Evolutionary conservation across 1,140 invertebrate species (phyloP).

Genomic region (Onthophagus taurus): DNA sequence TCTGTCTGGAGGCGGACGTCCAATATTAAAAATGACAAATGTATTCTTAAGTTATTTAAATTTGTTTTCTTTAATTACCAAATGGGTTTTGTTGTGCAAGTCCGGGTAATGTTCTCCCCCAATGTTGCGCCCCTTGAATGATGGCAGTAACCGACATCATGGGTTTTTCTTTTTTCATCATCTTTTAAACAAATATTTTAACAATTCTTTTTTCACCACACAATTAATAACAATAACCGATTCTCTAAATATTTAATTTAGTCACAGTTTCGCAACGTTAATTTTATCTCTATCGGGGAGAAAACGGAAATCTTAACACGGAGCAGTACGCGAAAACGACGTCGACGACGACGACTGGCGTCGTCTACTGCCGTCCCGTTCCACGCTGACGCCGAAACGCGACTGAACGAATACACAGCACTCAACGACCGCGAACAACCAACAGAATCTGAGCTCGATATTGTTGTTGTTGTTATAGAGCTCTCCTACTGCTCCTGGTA

Average conservation of each 20-base stretch:
- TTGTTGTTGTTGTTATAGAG: too few relatives aligned
- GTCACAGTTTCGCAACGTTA: background rate
- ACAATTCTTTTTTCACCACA: too few relatives aligned
- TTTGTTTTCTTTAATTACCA: too few relatives aligned
- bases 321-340: background rate
- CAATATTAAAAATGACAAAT: too few relatives aligned
- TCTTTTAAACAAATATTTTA: slow-evolving; percentile 30
- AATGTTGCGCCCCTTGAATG: slow-evolving; percentile 56
- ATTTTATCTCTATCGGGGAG: background rate
- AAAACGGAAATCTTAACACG: background rate
- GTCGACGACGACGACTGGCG: background rate
- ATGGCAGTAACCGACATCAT: slow-evolving; percentile 75
- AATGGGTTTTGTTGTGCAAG: slow-evolving; percentile 27
- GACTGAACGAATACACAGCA: too few relatives aligned
- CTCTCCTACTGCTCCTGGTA: too few relatives aligned
- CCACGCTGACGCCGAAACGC: too few relatives aligned
- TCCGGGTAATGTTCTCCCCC: slow-evolving; percentile 42
- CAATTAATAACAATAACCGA: too few relatives aligned
- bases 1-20: too few relatives aligned
- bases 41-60: too few relatives aligned
- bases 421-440: too few relatives aligned
- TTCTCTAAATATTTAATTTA: background rate
- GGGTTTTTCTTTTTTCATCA: slow-evolving; percentile 76
- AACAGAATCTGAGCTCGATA: too few relatives aligned
- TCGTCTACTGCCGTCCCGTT: background rate